Percentiles rank a stretch among this genome's conserved stretches.
Evolutionary conservation across 2,888 invertebrate species (phyloP).

Genomic region (Tetheella fluctuosa): DNA sequence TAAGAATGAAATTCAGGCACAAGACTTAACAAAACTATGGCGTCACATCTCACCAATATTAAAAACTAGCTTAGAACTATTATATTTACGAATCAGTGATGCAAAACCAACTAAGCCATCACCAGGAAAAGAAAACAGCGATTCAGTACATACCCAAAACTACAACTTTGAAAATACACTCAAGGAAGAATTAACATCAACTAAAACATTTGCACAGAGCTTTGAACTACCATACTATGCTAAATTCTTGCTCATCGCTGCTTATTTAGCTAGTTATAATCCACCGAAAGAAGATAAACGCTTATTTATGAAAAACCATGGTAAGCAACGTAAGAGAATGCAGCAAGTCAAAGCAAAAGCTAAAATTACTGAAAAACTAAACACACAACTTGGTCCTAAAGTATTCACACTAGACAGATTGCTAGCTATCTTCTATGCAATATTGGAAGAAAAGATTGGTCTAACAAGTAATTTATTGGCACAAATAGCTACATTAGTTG

Average conservation of each 20-base stretch:
- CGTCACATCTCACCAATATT: slow-evolving; percentile 90
- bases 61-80: slow-evolving; percentile 88
- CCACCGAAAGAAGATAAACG: slow-evolving; percentile 94
- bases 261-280: slow-evolving; percentile 96
- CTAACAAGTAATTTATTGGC: slow-evolving; percentile 93
- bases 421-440: slow-evolving; percentile 94
- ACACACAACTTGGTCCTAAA: slow-evolving; percentile 91
- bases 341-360: slow-evolving; percentile 85
- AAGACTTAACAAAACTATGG: slow-evolving; percentile 90
- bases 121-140: slow-evolving; percentile 66
- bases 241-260: slow-evolving; percentile 94
- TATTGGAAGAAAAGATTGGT: slow-evolving; percentile 92
- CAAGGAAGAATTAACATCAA: slow-evolving; percentile 74
- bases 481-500: slow-evolving; percentile 94
- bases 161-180: slow-evolving; percentile 65
- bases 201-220: slow-evolving; percentile 85
- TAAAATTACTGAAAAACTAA: slow-evolving; percentile 82
- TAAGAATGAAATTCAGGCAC: slow-evolving; percentile 84
- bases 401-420: slow-evolving; percentile 92
- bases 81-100: slow-evolving; percentile 88
- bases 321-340: slow-evolving; percentile 87
- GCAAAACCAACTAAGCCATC: slow-evolving; percentile 51
- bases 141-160: slow-evolving; percentile 27
- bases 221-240: slow-evolving; percentile 94
- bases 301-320: slow-evolving; percentile 92